Evolutionary conservation across 2,113 vertebrate genomes (phyloP).

Genomic region (Myrmecobius fasciatus): DNA sequence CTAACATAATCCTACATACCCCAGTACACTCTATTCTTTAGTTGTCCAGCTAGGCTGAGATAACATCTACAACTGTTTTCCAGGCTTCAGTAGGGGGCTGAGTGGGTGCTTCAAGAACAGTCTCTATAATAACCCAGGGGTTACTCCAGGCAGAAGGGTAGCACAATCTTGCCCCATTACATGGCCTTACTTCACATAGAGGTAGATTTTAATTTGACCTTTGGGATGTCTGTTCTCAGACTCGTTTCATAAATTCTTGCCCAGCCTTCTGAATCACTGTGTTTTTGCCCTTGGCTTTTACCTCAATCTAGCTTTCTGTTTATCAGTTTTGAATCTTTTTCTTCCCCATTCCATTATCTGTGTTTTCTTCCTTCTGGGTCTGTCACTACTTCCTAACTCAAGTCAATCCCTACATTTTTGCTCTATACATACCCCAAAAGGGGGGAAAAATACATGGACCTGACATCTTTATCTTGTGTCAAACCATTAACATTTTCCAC

Average conservation of each 20-base stretch:
- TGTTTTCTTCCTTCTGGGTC: background rate
- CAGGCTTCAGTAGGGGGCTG: background rate
- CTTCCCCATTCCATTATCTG: background rate
- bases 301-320: background rate
- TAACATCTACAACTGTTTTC: background rate
- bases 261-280: background rate
- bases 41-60: background rate
- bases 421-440: background rate
- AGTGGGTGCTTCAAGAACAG: background rate
- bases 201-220: background rate
- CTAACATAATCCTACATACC: background rate
- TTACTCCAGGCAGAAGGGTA: background rate
- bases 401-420: background rate
- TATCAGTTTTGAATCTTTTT: background rate
- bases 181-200: background rate
- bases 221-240: background rate
- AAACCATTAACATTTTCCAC: background rate
- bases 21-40: background rate
- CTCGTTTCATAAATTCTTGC: background rate
- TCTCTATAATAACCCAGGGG: background rate
- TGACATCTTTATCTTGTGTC: background rate
- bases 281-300: background rate
- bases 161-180: background rate
- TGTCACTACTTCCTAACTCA: background rate
- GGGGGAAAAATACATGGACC: background rate